These are phyloP conservation scores for Leucoma salicis DNA, from an alignment of 2,888 invertebrate species.

Conservation along the genomic window DNA sequence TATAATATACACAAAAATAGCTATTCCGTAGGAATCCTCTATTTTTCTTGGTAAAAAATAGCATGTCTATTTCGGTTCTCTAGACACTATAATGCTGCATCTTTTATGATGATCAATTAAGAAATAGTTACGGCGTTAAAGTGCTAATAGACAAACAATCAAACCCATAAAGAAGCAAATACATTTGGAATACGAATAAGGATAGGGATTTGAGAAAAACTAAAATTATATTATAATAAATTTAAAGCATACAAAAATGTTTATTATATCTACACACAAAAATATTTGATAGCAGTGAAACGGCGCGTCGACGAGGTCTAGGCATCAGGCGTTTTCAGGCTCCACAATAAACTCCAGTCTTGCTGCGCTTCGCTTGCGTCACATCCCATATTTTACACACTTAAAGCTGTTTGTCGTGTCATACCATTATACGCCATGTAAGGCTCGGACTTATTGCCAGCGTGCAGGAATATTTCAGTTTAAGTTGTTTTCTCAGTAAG, in stretches of 20 bases:
- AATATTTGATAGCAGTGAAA: slow-evolving; percentile 35
- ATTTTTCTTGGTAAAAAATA: no score
- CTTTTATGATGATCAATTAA: no score
- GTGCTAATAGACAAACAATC: no score
- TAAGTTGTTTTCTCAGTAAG: slow-evolving; percentile 73
- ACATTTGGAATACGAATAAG: no score
- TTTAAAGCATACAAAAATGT: slow-evolving; percentile 18
- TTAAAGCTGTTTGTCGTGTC: slow-evolving; percentile 82
- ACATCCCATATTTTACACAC: slow-evolving; percentile 78
- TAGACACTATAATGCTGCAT: no score
- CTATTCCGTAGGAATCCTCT: no score
- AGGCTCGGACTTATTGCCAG: slow-evolving; percentile 75
- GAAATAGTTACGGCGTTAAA: no score
- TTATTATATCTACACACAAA: slow-evolving; percentile 36
- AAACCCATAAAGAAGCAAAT: no score
- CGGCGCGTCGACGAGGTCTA: slow-evolving; percentile 36
- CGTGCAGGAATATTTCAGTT: slow-evolving; percentile 70
- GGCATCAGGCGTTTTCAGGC: slow-evolving; percentile 60
- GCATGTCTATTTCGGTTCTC: no score
- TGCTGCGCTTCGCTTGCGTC: slow-evolving; percentile 71
- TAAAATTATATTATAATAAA: no score
- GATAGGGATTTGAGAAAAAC: no score
- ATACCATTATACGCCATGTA: slow-evolving; percentile 81
- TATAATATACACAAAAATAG: no score
- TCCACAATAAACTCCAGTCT: slow-evolving; percentile 64